A percentile compares a stretch with the other conserved stretches of the same genome.
Conservation (phyloP, 2,113 vertebrate genomes). For the Tachysurus fulvidraco region DNA sequence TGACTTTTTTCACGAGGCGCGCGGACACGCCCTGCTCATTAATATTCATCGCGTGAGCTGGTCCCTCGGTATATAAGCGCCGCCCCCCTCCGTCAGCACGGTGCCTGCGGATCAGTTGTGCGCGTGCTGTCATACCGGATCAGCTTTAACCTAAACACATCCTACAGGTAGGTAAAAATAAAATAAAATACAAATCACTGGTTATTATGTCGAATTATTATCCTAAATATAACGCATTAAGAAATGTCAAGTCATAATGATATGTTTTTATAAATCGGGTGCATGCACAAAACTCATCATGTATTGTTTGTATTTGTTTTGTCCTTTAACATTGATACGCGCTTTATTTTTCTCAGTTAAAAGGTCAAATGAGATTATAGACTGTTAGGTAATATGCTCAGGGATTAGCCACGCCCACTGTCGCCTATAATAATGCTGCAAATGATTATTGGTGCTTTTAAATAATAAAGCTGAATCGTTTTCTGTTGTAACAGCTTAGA, state of each 20-base stretch:
- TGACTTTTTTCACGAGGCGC: background rate
- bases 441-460: background rate
- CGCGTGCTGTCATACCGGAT: background rate
- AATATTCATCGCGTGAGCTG: background rate
- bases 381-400: background rate
- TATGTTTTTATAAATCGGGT: background rate
- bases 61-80: background rate
- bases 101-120: background rate
- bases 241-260: background rate
- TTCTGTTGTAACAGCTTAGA: background rate
- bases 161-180: too few species aligned
- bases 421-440: background rate
- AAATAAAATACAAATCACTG: background rate
- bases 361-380: background rate
- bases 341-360: background rate
- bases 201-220: background rate
- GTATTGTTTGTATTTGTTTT: background rate
- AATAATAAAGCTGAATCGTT: background rate
- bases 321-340: background rate
- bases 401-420: background rate
- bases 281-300: background rate
- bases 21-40: background rate
- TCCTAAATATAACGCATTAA: background rate
- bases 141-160: background rate
- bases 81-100: background rate